Base-by-base conservation (phyloP, 2,113 vertebrate genomes). In the Ameiurus melas region DNA sequence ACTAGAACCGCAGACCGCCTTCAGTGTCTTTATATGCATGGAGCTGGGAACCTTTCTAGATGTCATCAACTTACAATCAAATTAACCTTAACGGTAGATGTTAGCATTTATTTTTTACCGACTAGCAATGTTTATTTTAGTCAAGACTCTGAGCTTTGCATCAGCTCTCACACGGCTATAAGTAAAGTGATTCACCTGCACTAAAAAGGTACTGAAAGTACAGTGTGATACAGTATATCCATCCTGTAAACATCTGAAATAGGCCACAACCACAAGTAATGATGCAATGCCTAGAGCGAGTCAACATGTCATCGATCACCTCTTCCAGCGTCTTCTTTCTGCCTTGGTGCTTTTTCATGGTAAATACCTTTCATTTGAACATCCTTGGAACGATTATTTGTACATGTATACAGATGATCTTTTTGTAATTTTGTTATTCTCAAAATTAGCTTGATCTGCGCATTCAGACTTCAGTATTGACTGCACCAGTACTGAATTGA, bases 121-220 rank as follows among this genome's bases (percentile, higher is more conserved):
- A 12, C 3, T 47, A 43, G 1, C 20, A 30, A 30, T 19, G 13
- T 53, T 55, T 14, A 27, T 53, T 51, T 51, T 27, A 12, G 39
- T 43, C 73, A 27, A 43, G 39, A 43, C 25, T 79, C 19, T 73
- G 70, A 39, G 33, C 33, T 80, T 80, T 57, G 51, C 71, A 43
- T 77, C 39, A 36, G 85, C 62, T 88, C 71, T 62, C 55, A 85
- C 66, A 75, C 39, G 10, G 82, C 75, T 57, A 82, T 80, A 84
- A 79, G 39, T 82, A 60, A 88, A 71, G 47, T 17, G 47, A 81
- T 73, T 33, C n/a, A 30, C 62, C 62, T 55, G 39, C 53, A 84
- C 33, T 84, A 0, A 73, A 75, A 81, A 36, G 62, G 12, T 73
- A 85, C 36, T 64, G 77, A 39, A 70, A 84, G 47, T 13, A 62